A percentile compares a stretch with the other conserved stretches of the same genome.
phyloP scores from a whole-genome alignment of 2,888 invertebrate species.

The Spialia ferax region DNA sequence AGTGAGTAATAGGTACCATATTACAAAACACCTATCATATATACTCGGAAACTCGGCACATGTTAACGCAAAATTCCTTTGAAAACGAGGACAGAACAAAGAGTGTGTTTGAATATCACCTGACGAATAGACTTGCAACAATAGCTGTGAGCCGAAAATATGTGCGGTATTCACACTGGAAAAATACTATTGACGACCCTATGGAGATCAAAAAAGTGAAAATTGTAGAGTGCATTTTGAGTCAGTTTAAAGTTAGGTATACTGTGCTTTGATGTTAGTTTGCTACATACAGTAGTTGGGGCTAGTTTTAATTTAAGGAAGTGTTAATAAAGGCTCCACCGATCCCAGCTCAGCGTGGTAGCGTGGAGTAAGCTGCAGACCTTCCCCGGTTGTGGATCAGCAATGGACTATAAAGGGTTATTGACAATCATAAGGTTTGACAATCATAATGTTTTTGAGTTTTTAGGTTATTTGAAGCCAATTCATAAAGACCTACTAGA shows the following conservation, averaged over 20 bases:
- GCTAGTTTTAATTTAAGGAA: no score
- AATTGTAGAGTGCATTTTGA: not conserved
- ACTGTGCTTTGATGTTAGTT: not conserved
- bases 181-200: slow-evolving; percentile 16
- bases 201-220: not conserved
- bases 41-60: not conserved
- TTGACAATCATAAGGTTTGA: no score
- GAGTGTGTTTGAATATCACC: slow-evolving; percentile 6
- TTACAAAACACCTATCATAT: no score
- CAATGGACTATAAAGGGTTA: no score
- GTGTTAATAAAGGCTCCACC: no score
- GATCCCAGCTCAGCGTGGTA: no score
- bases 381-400: no score
- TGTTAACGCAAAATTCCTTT: not conserved
- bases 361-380: no score
- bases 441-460: no score
- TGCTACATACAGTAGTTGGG: not conserved
- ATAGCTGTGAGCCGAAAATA: slow-evolving; percentile 16
- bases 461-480: no score
- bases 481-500: no score
- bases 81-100: not conserved
- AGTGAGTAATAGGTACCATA: no score
- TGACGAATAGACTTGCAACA: slow-evolving; percentile 8
- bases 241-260: not conserved
- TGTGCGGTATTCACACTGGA: slow-evolving; percentile 11